A percentile compares a stretch with the other conserved stretches of the same genome.
phyloP scores from a whole-genome alignment of 1,140 invertebrate genomes.

The honey bee (Apis mellifera) region DNA sequence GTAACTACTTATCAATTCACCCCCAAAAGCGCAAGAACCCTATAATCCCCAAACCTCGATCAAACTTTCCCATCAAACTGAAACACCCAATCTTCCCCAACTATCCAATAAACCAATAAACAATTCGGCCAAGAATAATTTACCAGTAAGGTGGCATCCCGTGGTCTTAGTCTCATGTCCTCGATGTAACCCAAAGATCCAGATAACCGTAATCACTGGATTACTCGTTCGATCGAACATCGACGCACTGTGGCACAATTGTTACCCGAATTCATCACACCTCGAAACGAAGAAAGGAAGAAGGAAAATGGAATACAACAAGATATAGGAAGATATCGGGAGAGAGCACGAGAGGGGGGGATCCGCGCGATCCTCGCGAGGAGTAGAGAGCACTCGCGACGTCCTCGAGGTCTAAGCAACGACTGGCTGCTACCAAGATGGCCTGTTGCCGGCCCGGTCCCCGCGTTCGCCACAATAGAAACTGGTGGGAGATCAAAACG shows the following conservation, averaged over 20 bases:
- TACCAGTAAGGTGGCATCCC: conserved; percentile 80
- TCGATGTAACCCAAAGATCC: conserved; percentile 16
- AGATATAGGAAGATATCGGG: neutral
- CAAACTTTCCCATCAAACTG: neutral
- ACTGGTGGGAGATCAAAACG: conserved; percentile 78
- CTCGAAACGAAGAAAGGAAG: neutral
- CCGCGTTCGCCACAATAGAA: conserved; percentile 74
- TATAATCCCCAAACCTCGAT: too few relatives aligned
- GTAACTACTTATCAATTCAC: neutral
- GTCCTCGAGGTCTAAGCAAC: conserved; percentile 72
- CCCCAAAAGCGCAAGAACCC: neutral
- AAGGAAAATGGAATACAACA: neutral
- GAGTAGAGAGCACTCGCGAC: conserved; percentile 58
- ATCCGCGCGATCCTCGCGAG: conserved; percentile 2
- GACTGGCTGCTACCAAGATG: conserved; percentile 73
- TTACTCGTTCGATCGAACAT: conserved; percentile 48
- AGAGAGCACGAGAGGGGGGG: neutral
- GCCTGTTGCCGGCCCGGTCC: conserved; percentile 71
- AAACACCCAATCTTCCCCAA: neutral
- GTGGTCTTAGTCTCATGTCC: conserved; percentile 71
- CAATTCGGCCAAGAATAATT: conserved; percentile 51
- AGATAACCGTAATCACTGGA: conserved; percentile 3
- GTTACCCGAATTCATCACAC: neutral
- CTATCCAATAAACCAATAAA: too few relatives aligned
- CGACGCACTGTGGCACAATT: conserved; percentile 22